Conservation (phyloP, 2,113 vertebrate genomes). For the Eretmochelys imbricata region DNA sequence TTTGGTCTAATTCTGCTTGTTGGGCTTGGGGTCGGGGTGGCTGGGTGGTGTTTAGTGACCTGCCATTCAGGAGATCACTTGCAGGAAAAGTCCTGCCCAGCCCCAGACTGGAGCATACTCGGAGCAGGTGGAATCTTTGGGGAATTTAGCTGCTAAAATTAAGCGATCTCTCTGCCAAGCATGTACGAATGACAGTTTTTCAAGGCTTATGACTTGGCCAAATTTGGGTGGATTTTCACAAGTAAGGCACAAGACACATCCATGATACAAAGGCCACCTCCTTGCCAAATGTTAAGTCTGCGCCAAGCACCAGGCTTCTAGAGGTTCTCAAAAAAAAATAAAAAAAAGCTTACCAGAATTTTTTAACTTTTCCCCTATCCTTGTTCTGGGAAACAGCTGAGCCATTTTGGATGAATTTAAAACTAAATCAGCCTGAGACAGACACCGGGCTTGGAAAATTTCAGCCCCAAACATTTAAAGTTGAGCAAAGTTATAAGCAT, state of each 20-base stretch:
- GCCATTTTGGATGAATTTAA: slow-evolving; percentile 1
- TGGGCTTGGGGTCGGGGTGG: neutral
- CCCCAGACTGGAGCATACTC: neutral
- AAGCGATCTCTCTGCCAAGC: neutral
- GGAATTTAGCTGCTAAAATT: neutral
- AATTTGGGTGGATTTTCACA: neutral
- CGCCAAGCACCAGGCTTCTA: neutral
- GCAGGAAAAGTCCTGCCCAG: neutral
- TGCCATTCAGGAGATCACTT: neutral
- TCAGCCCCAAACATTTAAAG: neutral
- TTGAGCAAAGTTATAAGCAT: neutral
- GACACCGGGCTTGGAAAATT: slow-evolving; percentile 14
- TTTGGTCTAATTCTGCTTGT: neutral
- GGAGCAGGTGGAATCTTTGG: neutral
- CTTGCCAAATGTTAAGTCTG: neutral
- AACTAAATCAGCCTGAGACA: neutral
- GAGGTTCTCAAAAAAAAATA: neutral
- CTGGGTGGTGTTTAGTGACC: neutral
- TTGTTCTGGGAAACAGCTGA: neutral
- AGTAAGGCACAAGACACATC: neutral
- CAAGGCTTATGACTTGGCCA: neutral
- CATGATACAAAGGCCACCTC: neutral
- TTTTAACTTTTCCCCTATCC: neutral
- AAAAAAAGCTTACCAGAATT: neutral
- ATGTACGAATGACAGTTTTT: neutral